These are phyloP conservation scores for Lasioglossum baleicum DNA, from an alignment of 1,140 invertebrate species.

Conservation along the genomic window DNA sequence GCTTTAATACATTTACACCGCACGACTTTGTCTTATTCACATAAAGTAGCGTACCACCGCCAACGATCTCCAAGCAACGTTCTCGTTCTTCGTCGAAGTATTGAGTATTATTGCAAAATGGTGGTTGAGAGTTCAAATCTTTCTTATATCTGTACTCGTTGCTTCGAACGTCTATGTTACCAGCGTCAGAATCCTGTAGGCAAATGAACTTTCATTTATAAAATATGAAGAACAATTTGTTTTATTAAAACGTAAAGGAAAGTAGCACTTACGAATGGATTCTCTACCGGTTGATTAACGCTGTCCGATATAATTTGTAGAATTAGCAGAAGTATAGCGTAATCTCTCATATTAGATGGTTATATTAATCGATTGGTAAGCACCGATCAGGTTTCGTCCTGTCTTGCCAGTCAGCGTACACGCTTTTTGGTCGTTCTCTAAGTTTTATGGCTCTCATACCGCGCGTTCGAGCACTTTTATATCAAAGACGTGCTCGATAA, in stretches of 20 bases:
- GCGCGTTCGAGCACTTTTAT: slow-evolving; percentile 32
- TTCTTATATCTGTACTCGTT: slow-evolving; percentile 13
- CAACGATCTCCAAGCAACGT: slow-evolving; percentile 38
- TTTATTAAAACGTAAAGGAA: background rate
- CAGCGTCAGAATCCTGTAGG: slow-evolving; percentile 25
- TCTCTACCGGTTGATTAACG: slow-evolving; percentile 10
- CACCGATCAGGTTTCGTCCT: background rate
- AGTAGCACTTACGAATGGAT: slow-evolving; percentile 19
- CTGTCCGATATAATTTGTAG: background rate
- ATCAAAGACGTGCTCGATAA: slow-evolving; percentile 53
- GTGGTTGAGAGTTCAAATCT: background rate
- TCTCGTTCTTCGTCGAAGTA: slow-evolving; percentile 37
- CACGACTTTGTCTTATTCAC: slow-evolving; percentile 35
- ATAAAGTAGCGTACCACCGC: slow-evolving; percentile 42
- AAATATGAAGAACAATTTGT: background rate
- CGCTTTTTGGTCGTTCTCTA: slow-evolving; percentile 7
- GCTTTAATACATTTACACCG: slow-evolving; percentile 26
- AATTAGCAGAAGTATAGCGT: slow-evolving; percentile 20
- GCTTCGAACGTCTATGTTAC: background rate
- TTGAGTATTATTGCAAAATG: slow-evolving; percentile 29
- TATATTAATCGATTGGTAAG: background rate
- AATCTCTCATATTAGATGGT: slow-evolving; percentile 24
- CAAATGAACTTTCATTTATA: background rate
- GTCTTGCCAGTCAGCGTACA: background rate
- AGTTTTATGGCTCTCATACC: slow-evolving; percentile 15